phyloP scores from a whole-genome alignment of 2,113 vertebrate genomes.

The Strigops habroptila region DNA sequence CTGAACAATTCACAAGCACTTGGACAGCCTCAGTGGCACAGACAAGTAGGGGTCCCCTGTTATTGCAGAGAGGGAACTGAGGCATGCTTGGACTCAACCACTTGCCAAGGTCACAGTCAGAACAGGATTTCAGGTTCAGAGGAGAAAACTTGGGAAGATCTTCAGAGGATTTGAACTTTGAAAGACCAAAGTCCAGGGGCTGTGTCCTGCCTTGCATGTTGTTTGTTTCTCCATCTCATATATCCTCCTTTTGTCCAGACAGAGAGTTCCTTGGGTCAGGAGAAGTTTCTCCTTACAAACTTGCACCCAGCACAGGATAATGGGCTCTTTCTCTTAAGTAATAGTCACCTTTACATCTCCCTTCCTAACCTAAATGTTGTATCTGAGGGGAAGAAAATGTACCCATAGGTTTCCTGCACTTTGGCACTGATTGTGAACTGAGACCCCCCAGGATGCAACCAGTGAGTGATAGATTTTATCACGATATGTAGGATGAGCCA shows the following conservation, averaged over 20 bases:
- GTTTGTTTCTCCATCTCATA: neutral
- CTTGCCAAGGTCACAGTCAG: neutral
- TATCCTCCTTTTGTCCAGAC: neutral
- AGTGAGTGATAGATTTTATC: neutral
- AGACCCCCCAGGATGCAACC: neutral
- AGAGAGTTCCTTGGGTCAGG: neutral
- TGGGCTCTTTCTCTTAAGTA: neutral
- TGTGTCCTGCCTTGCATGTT: neutral
- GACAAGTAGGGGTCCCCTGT: neutral
- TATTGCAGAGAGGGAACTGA: neutral
- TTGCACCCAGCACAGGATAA: neutral
- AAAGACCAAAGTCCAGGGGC: neutral
- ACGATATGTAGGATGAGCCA: neutral
- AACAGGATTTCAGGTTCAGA: neutral
- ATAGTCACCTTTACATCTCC: neutral
- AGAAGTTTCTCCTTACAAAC: neutral
- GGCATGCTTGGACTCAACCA: fast-evolving
- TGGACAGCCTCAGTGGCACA: neutral
- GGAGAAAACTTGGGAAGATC: neutral
- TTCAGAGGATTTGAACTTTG: neutral
- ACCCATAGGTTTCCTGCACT: neutral
- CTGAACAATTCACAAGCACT: neutral
- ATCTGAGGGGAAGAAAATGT: neutral
- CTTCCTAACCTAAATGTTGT: neutral
- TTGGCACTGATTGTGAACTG: neutral